Conservation (phyloP, 1,140 invertebrate genomes). For the Bombus haemorrhoidalis region DNA sequence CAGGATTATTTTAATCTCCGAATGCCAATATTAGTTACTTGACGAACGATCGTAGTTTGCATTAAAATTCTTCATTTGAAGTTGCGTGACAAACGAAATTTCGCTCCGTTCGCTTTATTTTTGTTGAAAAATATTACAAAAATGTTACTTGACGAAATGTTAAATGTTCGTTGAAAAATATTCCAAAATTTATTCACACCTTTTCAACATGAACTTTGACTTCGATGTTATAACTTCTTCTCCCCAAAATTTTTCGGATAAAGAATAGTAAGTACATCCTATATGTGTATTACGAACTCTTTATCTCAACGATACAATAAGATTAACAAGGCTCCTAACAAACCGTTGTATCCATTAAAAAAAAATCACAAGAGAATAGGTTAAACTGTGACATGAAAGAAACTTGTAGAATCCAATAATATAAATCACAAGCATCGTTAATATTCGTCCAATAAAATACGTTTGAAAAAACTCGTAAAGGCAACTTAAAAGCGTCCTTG, state of each 20-base stretch:
- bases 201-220: too few relatives aligned
- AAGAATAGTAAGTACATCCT: too few relatives aligned
- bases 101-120: neutral
- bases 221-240: too few relatives aligned
- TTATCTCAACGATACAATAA: too few relatives aligned
- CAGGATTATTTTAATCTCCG: neutral
- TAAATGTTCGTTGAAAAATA: neutral
- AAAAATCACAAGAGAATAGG: neutral
- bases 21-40: neutral
- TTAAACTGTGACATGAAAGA: neutral
- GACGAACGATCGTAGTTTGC: neutral
- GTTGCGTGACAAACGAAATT: neutral
- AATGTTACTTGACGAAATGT: too few relatives aligned
- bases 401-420: neutral
- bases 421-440: neutral
- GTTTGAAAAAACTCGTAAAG: neutral
- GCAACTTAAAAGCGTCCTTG: neutral
- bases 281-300: too few relatives aligned
- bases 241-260: too few relatives aligned
- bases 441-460: neutral
- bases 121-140: too few relatives aligned
- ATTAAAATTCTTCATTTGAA: neutral
- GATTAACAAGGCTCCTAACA: neutral
- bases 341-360: neutral
- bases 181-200: too few relatives aligned